Evolutionary conservation across 2,888 invertebrate genomes (phyloP), one percentile per base, ranked within the genome.

Genomic region (Agrypnus murinus): DNA sequence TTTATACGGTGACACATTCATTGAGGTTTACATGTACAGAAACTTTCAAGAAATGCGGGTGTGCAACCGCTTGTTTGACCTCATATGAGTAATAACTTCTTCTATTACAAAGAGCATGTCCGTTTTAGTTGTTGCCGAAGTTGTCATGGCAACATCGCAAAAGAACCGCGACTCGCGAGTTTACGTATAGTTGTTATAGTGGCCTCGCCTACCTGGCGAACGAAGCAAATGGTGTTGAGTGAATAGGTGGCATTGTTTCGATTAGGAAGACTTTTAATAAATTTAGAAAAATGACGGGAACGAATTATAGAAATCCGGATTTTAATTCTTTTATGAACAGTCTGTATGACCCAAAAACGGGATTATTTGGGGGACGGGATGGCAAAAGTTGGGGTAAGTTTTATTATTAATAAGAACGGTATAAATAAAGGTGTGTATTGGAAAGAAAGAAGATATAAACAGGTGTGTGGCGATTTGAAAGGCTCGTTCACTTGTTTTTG

Each of bases 341-440:
- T 32, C 66, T 90, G 14, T 88, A 88, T 79, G 89, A 92, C 77
- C 84, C 89, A 0, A 87, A 88, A 59, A 88, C 90, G 34, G 88
- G 90, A 45, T 90, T 89, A 15, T 87, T 92, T 70, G 82, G 91
- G 71, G 91, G 91, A 1, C 86, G 92, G 59, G 89, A 90, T 50
- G 86, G 87, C 14, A 84, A 85, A 71, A 87, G 90, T 83, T 93
- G 93, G 92, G 91, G 93, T 92, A 85, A 90, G 90, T 84, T 68
- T 71, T 15, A 62, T 43, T 34, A 46, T n/a, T n/a, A n/a, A 6
- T 14, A 25, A 25, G 25, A 25, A 25, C 5, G 2, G 25, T 25
- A 25, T 25, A 34, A n/a, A n/a, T 2, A 12, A 48, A 67, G 66
- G 59, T 67, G 66, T 43, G 31, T 40, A 2, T 4, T 38, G 25